Base-by-base conservation (phyloP, 2,888 invertebrate genomes). In the Yponomeuta plumbellus region DNA sequence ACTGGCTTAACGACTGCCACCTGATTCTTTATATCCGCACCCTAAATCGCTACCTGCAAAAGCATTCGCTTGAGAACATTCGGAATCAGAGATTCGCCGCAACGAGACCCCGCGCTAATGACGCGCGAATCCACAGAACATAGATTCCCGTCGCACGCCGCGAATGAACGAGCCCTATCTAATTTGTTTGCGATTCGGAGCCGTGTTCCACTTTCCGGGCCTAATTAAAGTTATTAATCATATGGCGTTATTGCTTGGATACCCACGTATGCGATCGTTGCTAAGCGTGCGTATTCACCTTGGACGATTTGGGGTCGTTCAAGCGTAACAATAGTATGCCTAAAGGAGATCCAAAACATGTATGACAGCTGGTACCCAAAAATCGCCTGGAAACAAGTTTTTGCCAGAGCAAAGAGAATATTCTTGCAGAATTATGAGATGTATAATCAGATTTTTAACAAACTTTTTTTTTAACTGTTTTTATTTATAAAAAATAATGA, bases 181-280 rank as follows among this genome's bases (percentile, higher is more conserved):
- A 39, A 62, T 62, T 62, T 62, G 62, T 62, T 62, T 62, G 62
- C 62, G 34, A 62, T 39, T 62, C 34, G 39, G 39, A 21, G 23
- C 21, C 23, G 59, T 59, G 59, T 2, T 11, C 62, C 62, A 39
- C 34, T 62, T 26, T 20, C n/a, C 62, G 39, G 22, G 34, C 17
- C 61, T 62, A 62, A 62, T 62, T 62, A 62, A 62, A 62, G 62
- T 39, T 62, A 62, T 62, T 39, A 62, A 62, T 62, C 62, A 62
- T 62, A 62, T 11, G 21, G 21, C 21, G 22, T 59, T 21, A 59
- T 21, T 23, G 59, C 59, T 11, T 13, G 13, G 21, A 22, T 13
- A 17, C 44, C 17, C 44, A 52, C 13, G 44, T 52, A 52, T 52
- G 59, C 4, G 22, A 22, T 59, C 23, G 21, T 13, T n/a, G 22